Conservation (phyloP, 2,113 vertebrate species). For the Esox niger region DNA sequence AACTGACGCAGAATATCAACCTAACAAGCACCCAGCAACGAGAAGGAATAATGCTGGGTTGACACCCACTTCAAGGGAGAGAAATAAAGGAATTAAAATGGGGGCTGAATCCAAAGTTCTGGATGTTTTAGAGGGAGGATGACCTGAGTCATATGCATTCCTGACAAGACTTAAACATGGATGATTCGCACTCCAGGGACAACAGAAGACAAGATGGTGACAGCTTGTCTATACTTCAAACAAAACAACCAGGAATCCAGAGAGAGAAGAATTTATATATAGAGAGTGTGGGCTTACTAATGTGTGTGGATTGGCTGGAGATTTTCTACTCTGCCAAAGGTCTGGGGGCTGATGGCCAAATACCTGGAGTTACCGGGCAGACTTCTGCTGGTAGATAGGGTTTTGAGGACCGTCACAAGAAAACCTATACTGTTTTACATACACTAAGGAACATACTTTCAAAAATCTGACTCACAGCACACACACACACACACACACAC, state of each 20-base stretch:
- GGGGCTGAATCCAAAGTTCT: not conserved
- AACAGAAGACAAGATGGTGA: conserved; percentile 43
- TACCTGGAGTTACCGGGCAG: conserved; percentile 58
- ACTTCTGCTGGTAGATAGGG: conserved; percentile 32
- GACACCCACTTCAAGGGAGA: not conserved
- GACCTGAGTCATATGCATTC: conserved; percentile 44
- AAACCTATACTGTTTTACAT: not conserved
- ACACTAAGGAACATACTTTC: not conserved
- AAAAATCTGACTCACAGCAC: not conserved
- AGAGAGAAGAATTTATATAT: not conserved
- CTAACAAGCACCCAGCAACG: not conserved
- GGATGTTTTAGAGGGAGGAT: conserved; percentile 32
- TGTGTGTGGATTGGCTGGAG: conserved; percentile 42
- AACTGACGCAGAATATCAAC: not conserved
- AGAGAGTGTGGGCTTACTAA: conserved; percentile 16
- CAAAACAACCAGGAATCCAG: conserved; percentile 27
- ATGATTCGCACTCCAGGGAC: conserved; percentile 33
- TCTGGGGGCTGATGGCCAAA: conserved; percentile 36
- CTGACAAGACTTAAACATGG: conserved; percentile 57
- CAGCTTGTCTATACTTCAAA: conserved; percentile 66
- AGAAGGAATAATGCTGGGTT: not conserved
- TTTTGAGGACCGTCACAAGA: not conserved
- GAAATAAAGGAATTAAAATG: not conserved
- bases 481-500: not conserved
- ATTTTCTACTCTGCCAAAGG: conserved; percentile 30